Percentiles rank a stretch among this genome's conserved stretches.
Evolutionary conservation across 2,113 vertebrate species (phyloP).

Genomic region (Tragulus kanchil): DNA sequence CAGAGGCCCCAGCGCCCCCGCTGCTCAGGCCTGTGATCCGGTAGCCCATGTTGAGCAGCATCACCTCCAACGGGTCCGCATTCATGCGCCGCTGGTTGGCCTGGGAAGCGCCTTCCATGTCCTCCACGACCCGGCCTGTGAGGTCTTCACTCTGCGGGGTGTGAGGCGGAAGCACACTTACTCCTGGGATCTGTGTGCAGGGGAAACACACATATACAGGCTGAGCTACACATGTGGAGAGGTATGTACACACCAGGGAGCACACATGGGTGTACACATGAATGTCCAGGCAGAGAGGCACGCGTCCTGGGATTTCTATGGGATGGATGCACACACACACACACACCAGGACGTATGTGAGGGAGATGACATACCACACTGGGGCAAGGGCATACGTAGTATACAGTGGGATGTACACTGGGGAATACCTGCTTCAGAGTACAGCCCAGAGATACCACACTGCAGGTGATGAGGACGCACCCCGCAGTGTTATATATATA

Average conservation of each 20-base stretch:
- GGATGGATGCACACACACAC: neutral
- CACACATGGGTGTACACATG: neutral
- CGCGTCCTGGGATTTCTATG: neutral
- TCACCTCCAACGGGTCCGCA: constrained; percentile 97
- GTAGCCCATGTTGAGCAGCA: constrained; percentile 99
- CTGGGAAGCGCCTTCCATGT: constrained; percentile 98
- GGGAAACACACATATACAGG: neutral
- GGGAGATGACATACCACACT: neutral
- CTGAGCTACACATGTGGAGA: neutral
- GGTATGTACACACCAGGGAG: neutral
- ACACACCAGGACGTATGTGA: neutral
- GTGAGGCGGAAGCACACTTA: neutral
- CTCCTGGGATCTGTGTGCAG: neutral
- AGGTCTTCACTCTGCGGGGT: constrained; percentile 92
- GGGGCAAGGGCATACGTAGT: no score
- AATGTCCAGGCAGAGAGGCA: neutral
- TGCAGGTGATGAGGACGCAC: neutral
- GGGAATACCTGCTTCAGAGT: neutral
- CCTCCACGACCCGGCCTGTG: constrained; percentile 95
- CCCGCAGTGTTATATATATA: no score
- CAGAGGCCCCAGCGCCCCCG: constrained; percentile 93
- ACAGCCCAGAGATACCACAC: no score
- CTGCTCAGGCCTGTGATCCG: constrained; percentile 97
- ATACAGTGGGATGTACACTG: rapidly evolving
- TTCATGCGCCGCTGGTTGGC: constrained; percentile 99